A percentile compares a stretch with the other conserved stretches of the same genome.
Conservation (phyloP, 1,140 invertebrate species). For the Halictus rubicundus region DNA sequence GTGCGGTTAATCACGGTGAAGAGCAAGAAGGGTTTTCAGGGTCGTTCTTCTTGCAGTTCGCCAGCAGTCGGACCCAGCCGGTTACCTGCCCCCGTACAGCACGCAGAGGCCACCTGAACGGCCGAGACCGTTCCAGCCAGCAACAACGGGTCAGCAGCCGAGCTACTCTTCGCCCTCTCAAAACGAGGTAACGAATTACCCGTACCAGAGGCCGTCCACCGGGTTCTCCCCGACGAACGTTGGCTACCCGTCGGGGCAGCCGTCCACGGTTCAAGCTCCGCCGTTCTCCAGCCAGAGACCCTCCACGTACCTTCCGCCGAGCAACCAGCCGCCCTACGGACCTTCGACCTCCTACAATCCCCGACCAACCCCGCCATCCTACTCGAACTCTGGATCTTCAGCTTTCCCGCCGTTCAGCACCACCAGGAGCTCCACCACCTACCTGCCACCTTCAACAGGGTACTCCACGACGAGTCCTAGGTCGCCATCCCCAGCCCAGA, state of each 20-base stretch:
- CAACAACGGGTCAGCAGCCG: slow-evolving; percentile 62
- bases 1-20: too few species aligned
- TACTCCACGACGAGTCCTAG: slow-evolving; percentile 43
- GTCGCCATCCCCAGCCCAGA: slow-evolving; percentile 50
- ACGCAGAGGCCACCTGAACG: slow-evolving; percentile 84
- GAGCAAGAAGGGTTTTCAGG: neutral
- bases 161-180: slow-evolving; percentile 64
- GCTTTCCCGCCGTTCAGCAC: slow-evolving; percentile 60
- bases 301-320: slow-evolving; percentile 49
- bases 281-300: slow-evolving; percentile 53
- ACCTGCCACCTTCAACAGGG: slow-evolving; percentile 61
- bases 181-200: slow-evolving; percentile 70
- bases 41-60: slow-evolving; percentile 81
- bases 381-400: slow-evolving; percentile 60
- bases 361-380: slow-evolving; percentile 61
- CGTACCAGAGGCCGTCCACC: slow-evolving; percentile 65
- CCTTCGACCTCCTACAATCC: slow-evolving; percentile 62
- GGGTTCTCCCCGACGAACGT: slow-evolving; percentile 56
- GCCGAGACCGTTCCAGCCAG: slow-evolving; percentile 85
- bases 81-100: slow-evolving; percentile 82
- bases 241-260: slow-evolving; percentile 57
- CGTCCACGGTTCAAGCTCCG: slow-evolving; percentile 31
- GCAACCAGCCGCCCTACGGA: slow-evolving; percentile 38
- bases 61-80: slow-evolving; percentile 80
- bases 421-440: slow-evolving; percentile 70